Percentiles rank a stretch among this genome's conserved stretches.
Evolutionary conservation across 2,888 invertebrate genomes (phyloP).

Genomic region (Protonemura montana): DNA sequence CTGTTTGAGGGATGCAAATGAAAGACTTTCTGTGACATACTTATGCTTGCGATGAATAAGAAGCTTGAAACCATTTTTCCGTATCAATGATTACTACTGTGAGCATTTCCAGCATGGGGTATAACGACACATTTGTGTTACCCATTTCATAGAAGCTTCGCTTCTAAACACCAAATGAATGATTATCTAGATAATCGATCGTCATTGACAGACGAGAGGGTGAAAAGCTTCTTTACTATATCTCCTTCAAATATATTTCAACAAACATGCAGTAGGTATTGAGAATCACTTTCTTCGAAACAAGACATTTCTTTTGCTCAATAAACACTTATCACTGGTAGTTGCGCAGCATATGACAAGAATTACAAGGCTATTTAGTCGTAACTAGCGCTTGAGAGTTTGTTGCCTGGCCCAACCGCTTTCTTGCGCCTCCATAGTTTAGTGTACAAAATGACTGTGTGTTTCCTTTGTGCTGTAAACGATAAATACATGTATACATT

Average conservation of each 20-base stretch:
- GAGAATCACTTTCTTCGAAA: background rate
- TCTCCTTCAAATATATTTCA: background rate
- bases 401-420: background rate
- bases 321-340: background rate
- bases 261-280: background rate
- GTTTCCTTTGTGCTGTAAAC: constrained; percentile 20
- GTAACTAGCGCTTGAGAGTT: background rate
- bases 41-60: background rate
- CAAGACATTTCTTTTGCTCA: background rate
- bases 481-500: background rate
- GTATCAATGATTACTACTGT: constrained; percentile 7
- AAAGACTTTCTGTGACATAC: constrained; percentile 8
- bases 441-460: constrained; percentile 7
- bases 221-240: background rate
- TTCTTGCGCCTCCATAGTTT: background rate
- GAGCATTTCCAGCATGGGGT: background rate
- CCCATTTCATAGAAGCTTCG: background rate
- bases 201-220: background rate
- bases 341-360: background rate
- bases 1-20: constrained; percentile 24
- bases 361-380: background rate
- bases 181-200: background rate
- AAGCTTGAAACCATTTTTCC: constrained; percentile 7
- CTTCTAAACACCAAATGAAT: background rate
- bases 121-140: background rate